Base-by-base conservation (phyloP, 2,113 vertebrate species). In the Eptatretus burgeri region DNA sequence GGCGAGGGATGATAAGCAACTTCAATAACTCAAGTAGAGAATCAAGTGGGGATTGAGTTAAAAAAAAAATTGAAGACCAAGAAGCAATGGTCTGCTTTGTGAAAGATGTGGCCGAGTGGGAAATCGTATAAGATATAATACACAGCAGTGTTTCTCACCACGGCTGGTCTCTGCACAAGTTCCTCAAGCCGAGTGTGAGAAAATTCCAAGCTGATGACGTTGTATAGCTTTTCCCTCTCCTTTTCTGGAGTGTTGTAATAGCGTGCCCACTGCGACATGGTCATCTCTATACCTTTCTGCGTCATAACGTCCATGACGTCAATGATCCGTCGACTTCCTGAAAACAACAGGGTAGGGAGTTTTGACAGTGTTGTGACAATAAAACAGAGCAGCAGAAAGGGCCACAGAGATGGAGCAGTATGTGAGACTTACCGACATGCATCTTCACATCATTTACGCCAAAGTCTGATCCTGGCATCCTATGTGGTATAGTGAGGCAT, bases 231-330 rank as follows among this genome's bases (percentile, higher is more conserved):
- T 67, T 93, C 84, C 62, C 91, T 71, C 67, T 94, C 82, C 0
- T 82, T 82, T 41, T 86, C 79, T 0, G 87, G 91, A 0, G 85
- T 95, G 67, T 98, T 88, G 1, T 91, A 98, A 73, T 98, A 98
- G 50, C 86, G 80, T 10, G 87, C 78, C 91, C 91, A 98, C 74
- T 98, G 91, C 1, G 84, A 80, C 91, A 98, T 98, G 11, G 91
- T 94, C 91, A 98, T 98, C 75, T 98, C 91, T 0, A 95, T 95
- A 64, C 86, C 91, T 67, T 84, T 82, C 73, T 98, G 91, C 0
- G 91, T 98, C 73, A 82, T 89, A 67, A 95, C 91, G 2, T 98
- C 91, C 91, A 98, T 98, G 69, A 98, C 91, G 1, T 98, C 91
- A 51, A 98, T 80, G 73, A 98, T 82, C 50, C 91, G 78, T 49